phyloP scores from a whole-genome alignment of 2,888 invertebrate species.

The Drosophila neotestacea region DNA sequence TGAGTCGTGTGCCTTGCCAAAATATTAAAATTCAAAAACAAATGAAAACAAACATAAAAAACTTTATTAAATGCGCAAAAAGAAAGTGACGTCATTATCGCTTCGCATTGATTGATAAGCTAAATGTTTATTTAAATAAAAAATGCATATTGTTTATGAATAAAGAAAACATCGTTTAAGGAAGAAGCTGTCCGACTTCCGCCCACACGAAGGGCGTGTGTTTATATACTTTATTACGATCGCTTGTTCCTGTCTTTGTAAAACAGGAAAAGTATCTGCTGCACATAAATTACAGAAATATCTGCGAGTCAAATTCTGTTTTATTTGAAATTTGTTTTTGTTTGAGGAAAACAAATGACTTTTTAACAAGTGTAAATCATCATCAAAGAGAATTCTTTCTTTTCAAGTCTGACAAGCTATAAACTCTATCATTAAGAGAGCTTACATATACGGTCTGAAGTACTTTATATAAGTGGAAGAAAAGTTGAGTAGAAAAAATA shows the following conservation, averaged over 20 bases:
- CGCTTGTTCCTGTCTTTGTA: constrained; percentile 43
- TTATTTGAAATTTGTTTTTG: constrained; percentile 3
- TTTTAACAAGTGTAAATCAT: constrained; percentile 15
- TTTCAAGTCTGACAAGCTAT: not conserved
- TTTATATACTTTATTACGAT: constrained; percentile 9
- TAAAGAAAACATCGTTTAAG: constrained; percentile 48
- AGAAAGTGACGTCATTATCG: constrained; percentile 37
- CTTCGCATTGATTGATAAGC: constrained; percentile 25
- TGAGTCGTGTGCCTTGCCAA: constrained; percentile 40
- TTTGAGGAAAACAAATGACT: constrained; percentile 32
- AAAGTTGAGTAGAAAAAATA: not conserved
- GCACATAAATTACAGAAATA: constrained; percentile 36
- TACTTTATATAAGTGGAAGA: not conserved
- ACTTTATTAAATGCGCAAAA: constrained; percentile 43
- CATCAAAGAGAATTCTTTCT: constrained; percentile 4
- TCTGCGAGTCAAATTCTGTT: constrained; percentile 5
- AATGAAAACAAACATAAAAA: not conserved
- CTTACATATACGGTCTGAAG: not conserved
- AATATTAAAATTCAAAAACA: not conserved
- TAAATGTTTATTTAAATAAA: constrained; percentile 21
- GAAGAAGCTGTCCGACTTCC: constrained; percentile 47
- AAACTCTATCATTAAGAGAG: constrained; percentile 4
- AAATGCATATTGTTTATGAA: constrained; percentile 15
- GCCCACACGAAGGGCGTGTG: constrained; percentile 49
- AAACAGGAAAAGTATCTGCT: constrained; percentile 47